Evolutionary conservation across 2,888 invertebrate genomes (phyloP).

Genomic region (Sesamia inferens): DNA sequence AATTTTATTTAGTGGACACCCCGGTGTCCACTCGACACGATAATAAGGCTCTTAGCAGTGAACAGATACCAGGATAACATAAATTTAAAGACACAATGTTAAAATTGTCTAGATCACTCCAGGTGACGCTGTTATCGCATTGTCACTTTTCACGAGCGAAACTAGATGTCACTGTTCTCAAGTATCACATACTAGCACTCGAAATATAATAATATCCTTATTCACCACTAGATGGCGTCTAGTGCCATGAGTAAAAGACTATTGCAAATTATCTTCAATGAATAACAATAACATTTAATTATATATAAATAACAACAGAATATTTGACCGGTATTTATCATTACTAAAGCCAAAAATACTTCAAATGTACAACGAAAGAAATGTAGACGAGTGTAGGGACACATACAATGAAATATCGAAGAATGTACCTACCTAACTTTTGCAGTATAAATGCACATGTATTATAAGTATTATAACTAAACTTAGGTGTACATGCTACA

Average conservation of each 20-base stretch:
- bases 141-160: background rate
- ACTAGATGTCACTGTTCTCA: constrained; percentile 34
- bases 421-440: no score
- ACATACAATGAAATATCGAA: no score
- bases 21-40: constrained; percentile 20
- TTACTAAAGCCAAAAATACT: no score
- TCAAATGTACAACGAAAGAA: no score
- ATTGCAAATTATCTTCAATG: background rate
- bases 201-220: constrained; percentile 11
- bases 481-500: no score
- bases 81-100: background rate
- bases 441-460: no score
- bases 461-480: no score
- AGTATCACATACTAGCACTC: background rate
- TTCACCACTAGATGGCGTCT: constrained; percentile 34
- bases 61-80: constrained; percentile 46
- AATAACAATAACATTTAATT: background rate
- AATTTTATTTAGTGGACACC: constrained; percentile 1
- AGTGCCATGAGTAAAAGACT: no score
- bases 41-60: constrained; percentile 41
- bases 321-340: background rate
- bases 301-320: background rate
- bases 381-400: no score
- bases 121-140: constrained; percentile 5
- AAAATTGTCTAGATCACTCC: background rate